A percentile compares a stretch with the other conserved stretches of the same genome.
These are phyloP conservation scores for Linyphia triangularis DNA, from an alignment of 2,888 invertebrate species.

Conservation along the genomic window DNA sequence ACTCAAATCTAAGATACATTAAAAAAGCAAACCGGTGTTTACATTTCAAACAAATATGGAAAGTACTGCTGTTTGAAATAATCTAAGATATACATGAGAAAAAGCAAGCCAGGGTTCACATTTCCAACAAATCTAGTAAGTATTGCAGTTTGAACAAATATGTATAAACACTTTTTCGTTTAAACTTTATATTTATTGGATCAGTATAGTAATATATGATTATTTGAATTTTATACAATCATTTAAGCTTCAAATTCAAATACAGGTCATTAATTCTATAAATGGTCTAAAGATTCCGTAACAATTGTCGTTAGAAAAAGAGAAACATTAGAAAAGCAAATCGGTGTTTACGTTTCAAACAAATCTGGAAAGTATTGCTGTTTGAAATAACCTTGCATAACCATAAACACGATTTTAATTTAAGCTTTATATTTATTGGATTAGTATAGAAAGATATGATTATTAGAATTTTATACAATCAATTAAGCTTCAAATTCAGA, in stretches of 20 bases:
- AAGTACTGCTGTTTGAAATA: background rate
- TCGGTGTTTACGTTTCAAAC: constrained; percentile 4
- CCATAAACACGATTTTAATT: background rate
- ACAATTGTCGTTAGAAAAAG: no score
- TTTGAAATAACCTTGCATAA: background rate
- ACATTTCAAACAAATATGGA: background rate
- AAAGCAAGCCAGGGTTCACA: no score
- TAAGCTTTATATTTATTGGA: background rate
- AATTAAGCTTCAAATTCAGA: background rate
- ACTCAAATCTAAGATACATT: constrained; percentile 46
- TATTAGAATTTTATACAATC: background rate
- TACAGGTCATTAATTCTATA: no score
- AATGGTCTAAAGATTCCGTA: no score
- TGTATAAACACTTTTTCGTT: no score
- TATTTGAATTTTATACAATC: no score
- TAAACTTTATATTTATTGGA: no score
- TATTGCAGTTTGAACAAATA: no score
- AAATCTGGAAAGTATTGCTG: background rate
- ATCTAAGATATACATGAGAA: no score
- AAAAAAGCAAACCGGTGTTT: constrained; percentile 43
- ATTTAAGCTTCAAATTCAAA: no score
- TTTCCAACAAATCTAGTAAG: no score
- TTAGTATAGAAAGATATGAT: background rate
- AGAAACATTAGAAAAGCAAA: constrained; percentile 43
- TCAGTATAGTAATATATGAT: no score